Conservation (phyloP, 1,140 invertebrate genomes). For the Sycophila sp. region DNA sequence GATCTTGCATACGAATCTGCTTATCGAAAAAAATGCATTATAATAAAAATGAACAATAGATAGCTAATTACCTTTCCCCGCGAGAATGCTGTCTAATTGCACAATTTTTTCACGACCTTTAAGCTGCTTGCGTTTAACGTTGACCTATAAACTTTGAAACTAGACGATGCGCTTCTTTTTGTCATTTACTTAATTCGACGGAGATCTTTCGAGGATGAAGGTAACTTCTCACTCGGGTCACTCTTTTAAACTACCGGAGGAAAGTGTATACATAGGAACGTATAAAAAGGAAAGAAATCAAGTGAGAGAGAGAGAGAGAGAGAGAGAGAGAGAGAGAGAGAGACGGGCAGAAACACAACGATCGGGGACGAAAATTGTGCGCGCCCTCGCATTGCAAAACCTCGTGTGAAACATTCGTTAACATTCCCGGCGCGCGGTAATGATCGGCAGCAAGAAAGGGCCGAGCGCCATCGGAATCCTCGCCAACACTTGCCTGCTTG, state of each 20-base stretch:
- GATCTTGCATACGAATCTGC: background rate
- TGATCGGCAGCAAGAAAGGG: constrained; percentile 12
- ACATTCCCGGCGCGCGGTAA: constrained; percentile 53
- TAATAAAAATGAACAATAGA: constrained; percentile 16
- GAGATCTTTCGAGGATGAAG: background rate
- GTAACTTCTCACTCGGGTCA: background rate
- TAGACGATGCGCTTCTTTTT: no score
- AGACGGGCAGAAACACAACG: background rate
- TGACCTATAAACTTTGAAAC: constrained; percentile 7
- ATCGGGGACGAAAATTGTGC: constrained; percentile 44
- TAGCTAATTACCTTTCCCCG: background rate
- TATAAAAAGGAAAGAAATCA: background rate
- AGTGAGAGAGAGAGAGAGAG: background rate
- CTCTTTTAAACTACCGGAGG: no score
- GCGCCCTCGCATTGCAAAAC: constrained; percentile 42
- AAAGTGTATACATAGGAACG: no score
- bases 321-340: background rate
- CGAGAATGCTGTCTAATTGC: background rate
- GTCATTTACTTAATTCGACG: constrained; percentile 6
- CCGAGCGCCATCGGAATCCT: background rate
- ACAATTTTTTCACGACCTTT: constrained; percentile 4
- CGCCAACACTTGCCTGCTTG: background rate
- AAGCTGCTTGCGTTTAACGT: background rate
- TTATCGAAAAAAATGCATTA: background rate
- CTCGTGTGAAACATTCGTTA: constrained; percentile 58